Evolutionary conservation across 2,888 invertebrate genomes (phyloP).

Genomic region (Macaria liturata): DNA sequence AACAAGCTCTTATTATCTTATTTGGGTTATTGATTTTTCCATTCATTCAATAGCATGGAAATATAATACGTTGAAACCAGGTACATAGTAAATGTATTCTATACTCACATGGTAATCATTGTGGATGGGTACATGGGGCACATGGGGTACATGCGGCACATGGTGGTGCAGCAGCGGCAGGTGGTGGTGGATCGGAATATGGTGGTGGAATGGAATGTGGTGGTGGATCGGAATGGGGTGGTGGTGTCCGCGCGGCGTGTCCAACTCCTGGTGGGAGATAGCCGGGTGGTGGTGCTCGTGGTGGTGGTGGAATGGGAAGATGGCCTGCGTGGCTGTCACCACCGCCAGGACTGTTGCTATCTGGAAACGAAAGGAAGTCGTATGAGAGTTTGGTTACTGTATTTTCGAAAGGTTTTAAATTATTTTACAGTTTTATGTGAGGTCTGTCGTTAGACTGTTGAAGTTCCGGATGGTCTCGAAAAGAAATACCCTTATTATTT

Average conservation of each 20-base stretch:
- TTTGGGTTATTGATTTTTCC: no score
- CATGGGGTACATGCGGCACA: constrained; percentile 26
- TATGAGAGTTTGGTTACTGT: no score
- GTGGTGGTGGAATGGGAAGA: constrained; percentile 65
- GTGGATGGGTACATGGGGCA: constrained; percentile 47
- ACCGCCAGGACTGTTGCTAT: constrained; percentile 55
- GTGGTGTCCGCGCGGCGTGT: constrained; percentile 67
- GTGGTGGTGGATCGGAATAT: constrained; percentile 40
- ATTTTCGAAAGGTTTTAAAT: no score
- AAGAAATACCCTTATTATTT: no score
- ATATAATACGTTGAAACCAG: no score
- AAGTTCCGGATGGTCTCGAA: no score
- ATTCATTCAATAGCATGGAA: no score
- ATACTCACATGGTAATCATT: constrained; percentile 73
- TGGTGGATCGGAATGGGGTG: constrained; percentile 56
- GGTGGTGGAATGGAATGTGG: constrained; percentile 48
- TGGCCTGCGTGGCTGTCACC: constrained; percentile 65
- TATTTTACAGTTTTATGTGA: no score
- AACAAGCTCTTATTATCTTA: no score
- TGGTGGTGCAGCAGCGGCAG: constrained; percentile 49
- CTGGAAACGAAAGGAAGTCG: constrained; percentile 38
- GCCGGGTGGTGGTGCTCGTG: constrained; percentile 60
- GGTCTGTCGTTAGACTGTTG: no score
- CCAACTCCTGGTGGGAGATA: constrained; percentile 70
- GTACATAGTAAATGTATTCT: not conserved